Percentiles rank a stretch among this genome's conserved stretches.
These are phyloP conservation scores for Acipenser ruthenus DNA, from an alignment of 2,797 vertebrate genomes.

Conservation along the genomic window DNA sequence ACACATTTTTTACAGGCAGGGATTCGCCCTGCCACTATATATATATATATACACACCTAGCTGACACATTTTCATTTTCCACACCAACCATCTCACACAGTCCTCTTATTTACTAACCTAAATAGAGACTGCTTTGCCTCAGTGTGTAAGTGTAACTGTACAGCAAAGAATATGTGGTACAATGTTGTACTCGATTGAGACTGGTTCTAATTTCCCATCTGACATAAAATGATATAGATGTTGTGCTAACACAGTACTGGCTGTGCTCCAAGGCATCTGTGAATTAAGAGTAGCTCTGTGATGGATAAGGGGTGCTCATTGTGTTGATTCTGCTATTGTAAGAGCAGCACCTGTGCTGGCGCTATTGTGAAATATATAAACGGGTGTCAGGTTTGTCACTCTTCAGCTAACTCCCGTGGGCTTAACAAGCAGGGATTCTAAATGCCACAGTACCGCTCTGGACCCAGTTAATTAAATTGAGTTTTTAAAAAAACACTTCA, in stretches of 20 bases:
- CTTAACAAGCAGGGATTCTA: neutral
- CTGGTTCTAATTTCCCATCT: neutral
- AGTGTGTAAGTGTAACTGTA: no score
- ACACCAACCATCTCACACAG: no score
- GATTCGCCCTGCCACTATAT: no score
- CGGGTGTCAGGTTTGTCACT: constrained; percentile 1
- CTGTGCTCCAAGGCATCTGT: neutral
- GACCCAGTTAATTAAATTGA: constrained; percentile 7
- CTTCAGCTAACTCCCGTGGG: neutral
- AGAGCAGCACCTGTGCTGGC: constrained; percentile 3
- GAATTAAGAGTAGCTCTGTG: neutral
- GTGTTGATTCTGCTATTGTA: neutral
- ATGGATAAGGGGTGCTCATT: neutral
- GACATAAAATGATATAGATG: neutral
- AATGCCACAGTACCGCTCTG: neutral
- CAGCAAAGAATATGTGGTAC: no score
- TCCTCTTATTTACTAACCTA: no score
- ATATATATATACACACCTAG: no score
- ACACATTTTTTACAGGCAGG: no score
- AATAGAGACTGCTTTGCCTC: no score
- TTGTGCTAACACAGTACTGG: neutral
- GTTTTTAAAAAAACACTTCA: no score
- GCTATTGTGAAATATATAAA: neutral
- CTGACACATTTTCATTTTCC: no score
- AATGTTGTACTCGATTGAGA: no score